Percentiles rank a stretch among this genome's conserved stretches.
Conservation (phyloP, 2,797 vertebrate genomes). For the Percopsis omiscomaycus region DNA sequence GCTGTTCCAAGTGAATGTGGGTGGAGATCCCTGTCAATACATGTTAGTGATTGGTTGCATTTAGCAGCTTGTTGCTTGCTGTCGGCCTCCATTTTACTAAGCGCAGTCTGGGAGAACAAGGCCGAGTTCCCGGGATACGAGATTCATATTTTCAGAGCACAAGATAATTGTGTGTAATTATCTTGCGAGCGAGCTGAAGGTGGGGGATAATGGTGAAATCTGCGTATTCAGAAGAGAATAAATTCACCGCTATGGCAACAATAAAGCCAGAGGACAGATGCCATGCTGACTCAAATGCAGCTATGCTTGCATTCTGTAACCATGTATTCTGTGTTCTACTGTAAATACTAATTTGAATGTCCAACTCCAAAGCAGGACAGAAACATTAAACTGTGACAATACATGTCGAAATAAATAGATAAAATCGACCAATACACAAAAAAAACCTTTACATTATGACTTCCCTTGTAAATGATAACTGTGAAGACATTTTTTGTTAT, state of each 20-base stretch:
- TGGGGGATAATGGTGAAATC: conserved; percentile 6
- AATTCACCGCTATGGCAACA: conserved; percentile 18
- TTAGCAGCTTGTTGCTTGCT: conserved; percentile 12
- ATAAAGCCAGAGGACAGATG: neutral
- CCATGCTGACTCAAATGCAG: neutral
- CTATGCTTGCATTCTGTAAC: neutral
- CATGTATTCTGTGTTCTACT: conserved; percentile 4
- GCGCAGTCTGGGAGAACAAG: conserved; percentile 1
- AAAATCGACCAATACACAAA: too few species aligned
- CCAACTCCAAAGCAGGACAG: conserved; percentile 1
- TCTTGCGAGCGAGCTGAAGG: neutral
- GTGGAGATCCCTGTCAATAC: neutral
- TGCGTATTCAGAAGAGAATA: conserved; percentile 18
- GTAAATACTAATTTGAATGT: neutral
- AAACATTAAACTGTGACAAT: too few species aligned
- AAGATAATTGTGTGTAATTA: conserved; percentile 21
- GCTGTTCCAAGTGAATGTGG: conserved; percentile 4
- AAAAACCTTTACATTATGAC: too few species aligned
- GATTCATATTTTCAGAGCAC: conserved; percentile 8
- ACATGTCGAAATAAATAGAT: too few species aligned
- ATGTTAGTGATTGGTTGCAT: conserved; percentile 10
- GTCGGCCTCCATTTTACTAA: conserved; percentile 12
- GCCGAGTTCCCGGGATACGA: neutral
- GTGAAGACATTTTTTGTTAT: too few species aligned
- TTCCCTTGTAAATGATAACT: too few species aligned